Evolutionary conservation across 1,140 invertebrate species (phyloP), one percentile per base, ranked within the genome.

Genomic region (Elymnias hypermnestra): DNA sequence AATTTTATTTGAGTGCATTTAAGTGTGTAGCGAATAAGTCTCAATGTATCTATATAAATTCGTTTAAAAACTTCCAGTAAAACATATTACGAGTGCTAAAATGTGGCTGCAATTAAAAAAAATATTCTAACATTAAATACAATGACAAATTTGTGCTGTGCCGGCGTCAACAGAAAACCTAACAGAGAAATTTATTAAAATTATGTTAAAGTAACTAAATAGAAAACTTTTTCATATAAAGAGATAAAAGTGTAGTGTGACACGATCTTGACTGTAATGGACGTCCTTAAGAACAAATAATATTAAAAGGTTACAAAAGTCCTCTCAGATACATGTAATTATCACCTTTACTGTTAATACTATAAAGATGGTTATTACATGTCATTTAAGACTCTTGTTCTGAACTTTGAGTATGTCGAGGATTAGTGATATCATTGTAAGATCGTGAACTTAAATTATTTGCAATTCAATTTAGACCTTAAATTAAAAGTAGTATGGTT

Each of bases 391-490:
- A 57, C 58, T 55, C 50, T 38, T 33, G 36, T 59, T 55, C 60
- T 53, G 50, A 63, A 68, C 66, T 64, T 62, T 72, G 52, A 59
- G 63, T 57, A 53, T 57, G 50, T 50, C 54, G 45, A 40, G 56
- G 56, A 72, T 66, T 57, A 62, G 52, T 52, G 46, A 58, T 75
- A 71, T 74, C 59, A 70, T 66, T 68, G 57, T 61, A 66, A 68
- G 63, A 75, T 72, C 60, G 66, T 64, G 60, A 71, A 71, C 62
- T 67, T 38, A 48, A 25, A 26, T 26, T 18, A 14, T 22, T 33
- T 8, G 8, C 7, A 26, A 40, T 53, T 35, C 39, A 63, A 46
- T 53, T 55, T 65, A 31, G 35, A 33, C 48, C 51, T 61, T 67
- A 62, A 10, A 9, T 17, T 37, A 2, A 29, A 33, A 5, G 18